These are phyloP conservation scores for Melanerpes aurifrons DNA, from an alignment of 2,113 vertebrate species.

Conservation along the genomic window DNA sequence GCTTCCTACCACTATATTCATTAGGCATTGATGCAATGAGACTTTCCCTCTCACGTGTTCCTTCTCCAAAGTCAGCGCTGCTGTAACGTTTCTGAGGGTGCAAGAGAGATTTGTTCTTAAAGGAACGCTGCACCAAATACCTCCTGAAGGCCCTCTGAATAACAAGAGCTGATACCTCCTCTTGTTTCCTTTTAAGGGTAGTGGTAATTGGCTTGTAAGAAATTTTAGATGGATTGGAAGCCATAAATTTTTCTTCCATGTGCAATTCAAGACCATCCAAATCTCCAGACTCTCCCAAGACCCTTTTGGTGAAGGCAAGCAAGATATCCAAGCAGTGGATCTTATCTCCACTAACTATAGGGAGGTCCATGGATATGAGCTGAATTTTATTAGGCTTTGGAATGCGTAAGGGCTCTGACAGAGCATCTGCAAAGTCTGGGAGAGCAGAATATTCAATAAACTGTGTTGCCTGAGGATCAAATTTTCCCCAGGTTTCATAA, in stretches of 20 bases:
- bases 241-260: conserved; percentile 93
- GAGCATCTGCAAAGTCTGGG: conserved; percentile 87
- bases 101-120: conserved; percentile 77
- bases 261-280: conserved; percentile 88
- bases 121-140: conserved; percentile 74
- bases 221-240: conserved; percentile 81
- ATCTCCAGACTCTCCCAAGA: conserved; percentile 87
- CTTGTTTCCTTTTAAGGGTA: conserved; percentile 88
- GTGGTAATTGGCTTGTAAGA: conserved; percentile 91
- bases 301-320: conserved; percentile 93
- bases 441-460: conserved; percentile 92
- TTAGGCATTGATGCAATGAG: conserved; percentile 75
- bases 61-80: conserved; percentile 63
- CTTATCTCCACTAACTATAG: conserved; percentile 93
- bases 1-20: conserved; percentile 66
- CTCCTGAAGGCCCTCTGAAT: conserved; percentile 91
- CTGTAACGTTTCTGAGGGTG: conserved; percentile 68
- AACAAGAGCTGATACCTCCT: conserved; percentile 84
- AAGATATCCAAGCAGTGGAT: conserved; percentile 97
- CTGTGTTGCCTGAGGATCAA: conserved; percentile 91
- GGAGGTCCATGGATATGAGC: conserved; percentile 93
- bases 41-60: conserved; percentile 72
- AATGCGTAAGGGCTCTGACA: conserved; percentile 90
- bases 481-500: conserved; percentile 96
- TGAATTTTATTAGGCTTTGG: conserved; percentile 91